Conservation (phyloP, 2,113 vertebrate species). For the Calidris pygmaea region DNA sequence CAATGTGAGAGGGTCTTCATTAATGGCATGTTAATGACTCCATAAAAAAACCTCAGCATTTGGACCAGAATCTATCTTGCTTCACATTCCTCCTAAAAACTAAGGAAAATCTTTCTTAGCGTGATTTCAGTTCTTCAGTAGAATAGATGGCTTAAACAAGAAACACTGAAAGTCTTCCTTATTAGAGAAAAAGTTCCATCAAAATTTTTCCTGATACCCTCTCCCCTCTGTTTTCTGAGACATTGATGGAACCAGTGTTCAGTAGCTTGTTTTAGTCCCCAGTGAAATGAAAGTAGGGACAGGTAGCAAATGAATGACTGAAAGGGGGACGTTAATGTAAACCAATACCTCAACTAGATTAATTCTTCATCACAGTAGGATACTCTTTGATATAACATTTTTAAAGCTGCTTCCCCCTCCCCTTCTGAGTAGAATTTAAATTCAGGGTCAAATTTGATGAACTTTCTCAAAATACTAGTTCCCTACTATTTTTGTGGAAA, state of each 20-base stretch:
- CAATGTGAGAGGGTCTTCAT: not conserved
- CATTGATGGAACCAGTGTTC: not conserved
- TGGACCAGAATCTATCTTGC: not conserved
- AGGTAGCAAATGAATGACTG: not conserved
- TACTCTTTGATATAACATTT: not conserved
- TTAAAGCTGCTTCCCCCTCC: not conserved
- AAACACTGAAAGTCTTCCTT: not conserved
- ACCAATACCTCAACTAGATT: not conserved
- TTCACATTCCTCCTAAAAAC: not conserved
- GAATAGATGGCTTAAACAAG: not conserved
- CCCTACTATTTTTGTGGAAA: not conserved
- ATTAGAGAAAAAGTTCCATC: not conserved
- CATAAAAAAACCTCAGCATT: not conserved
- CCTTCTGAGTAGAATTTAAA: not conserved
- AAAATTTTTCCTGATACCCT: not conserved
- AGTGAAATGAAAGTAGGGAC: not conserved
- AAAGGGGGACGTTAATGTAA: not conserved
- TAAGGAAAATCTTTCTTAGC: not conserved
- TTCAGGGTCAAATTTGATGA: not conserved
- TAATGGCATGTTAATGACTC: not conserved
- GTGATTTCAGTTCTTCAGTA: not conserved
- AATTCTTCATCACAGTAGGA: not conserved
- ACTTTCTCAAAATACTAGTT: not conserved
- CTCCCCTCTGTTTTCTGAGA: not conserved
- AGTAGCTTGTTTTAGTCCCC: not conserved